Evolutionary conservation across 2,797 vertebrate species (phyloP).

Genomic region (Labroides dimidiatus): DNA sequence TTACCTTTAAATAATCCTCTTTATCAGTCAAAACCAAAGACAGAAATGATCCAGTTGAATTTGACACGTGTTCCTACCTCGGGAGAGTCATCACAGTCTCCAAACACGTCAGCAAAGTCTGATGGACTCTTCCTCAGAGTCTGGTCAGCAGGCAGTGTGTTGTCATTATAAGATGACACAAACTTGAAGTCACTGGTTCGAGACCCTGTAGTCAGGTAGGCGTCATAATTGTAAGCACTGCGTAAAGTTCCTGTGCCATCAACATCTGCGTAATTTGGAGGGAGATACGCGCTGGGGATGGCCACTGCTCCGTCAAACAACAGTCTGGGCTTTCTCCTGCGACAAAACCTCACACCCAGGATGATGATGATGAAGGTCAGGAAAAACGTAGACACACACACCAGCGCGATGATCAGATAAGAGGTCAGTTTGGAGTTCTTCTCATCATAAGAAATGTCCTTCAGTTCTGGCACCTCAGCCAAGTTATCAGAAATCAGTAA

Average conservation of each 20-base stretch:
- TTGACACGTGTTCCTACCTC: background rate
- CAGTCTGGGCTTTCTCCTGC: constrained; percentile 37
- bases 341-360: constrained; percentile 46
- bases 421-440: constrained; percentile 84
- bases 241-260: constrained; percentile 36
- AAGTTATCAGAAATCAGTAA: constrained; percentile 72
- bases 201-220: constrained; percentile 54
- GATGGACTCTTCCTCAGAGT: constrained; percentile 68
- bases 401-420: constrained; percentile 83
- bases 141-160: constrained; percentile 49
- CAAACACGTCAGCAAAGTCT: constrained; percentile 51
- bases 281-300: constrained; percentile 60
- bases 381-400: constrained; percentile 87
- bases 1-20: no score
- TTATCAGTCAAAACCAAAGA: no score
- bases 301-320: constrained; percentile 48
- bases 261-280: constrained; percentile 61
- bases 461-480: constrained; percentile 78
- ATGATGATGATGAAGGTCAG: constrained; percentile 72
- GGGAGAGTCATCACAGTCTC: constrained; percentile 22
- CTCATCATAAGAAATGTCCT: constrained; percentile 77
- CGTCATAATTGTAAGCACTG: constrained; percentile 79
- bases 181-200: constrained; percentile 71
- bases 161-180: background rate
- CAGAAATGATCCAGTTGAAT: no score